A percentile compares a stretch with the other conserved stretches of the same genome.
These are phyloP conservation scores for Brachionus calyciflorus DNA, from an alignment of 1,140 invertebrate species.

Conservation along the genomic window DNA sequence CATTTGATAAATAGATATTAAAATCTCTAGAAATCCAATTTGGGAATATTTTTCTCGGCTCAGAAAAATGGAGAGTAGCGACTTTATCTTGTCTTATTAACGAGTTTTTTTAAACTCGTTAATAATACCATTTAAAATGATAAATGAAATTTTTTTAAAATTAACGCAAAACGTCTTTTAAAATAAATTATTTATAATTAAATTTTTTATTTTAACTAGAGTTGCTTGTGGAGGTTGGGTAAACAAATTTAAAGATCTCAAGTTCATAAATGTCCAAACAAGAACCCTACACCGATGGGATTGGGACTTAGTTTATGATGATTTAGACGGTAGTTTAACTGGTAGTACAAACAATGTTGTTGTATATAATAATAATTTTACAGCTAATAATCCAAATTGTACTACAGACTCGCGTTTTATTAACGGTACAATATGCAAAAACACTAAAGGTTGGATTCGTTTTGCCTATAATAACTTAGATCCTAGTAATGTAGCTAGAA, in stretches of 20 bases:
- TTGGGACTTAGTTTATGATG: constrained; percentile 33
- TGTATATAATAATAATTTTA: constrained; percentile 40
- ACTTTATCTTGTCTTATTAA: too few relatives aligned
- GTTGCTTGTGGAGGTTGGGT: constrained; percentile 35
- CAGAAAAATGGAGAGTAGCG: too few relatives aligned
- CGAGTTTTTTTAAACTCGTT: too few relatives aligned
- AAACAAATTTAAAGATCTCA: neutral
- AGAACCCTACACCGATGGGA: constrained; percentile 24
- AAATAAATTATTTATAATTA: too few relatives aligned
- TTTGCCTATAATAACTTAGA: constrained; percentile 5
- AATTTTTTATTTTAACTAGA: neutral
- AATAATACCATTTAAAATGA: too few relatives aligned
- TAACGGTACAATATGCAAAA: neutral
- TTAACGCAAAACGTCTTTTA: too few relatives aligned
- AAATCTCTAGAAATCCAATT: too few relatives aligned
- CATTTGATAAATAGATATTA: too few relatives aligned
- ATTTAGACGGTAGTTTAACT: constrained; percentile 27
- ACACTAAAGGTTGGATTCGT: constrained; percentile 4
- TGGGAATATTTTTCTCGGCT: too few relatives aligned
- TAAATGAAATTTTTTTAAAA: too few relatives aligned
- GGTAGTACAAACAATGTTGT: neutral
- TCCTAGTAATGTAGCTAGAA: neutral
- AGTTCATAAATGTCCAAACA: constrained; percentile 31
- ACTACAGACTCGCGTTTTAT: neutral
- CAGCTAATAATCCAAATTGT: constrained; percentile 4